These are phyloP conservation scores for Nansenia antarctica DNA, from an alignment of 2,113 vertebrate genomes.

Conservation along the genomic window DNA sequence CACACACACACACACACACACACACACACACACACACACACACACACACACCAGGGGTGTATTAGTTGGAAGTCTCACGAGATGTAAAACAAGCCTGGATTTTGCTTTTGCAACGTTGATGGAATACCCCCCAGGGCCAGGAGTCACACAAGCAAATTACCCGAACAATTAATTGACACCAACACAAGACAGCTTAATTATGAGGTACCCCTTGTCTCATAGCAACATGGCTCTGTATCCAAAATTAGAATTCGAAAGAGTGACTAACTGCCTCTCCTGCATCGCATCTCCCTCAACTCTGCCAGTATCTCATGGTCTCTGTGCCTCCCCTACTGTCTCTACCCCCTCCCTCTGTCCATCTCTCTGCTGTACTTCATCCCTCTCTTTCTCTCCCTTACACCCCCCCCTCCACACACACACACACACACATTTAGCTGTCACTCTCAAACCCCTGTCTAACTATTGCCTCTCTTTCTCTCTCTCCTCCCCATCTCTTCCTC, in stretches of 20 bases:
- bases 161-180: slow-evolving; percentile 58
- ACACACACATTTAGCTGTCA: too few relatives aligned
- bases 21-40: too few relatives aligned
- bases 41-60: too few relatives aligned
- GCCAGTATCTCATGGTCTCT: background rate
- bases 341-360: background rate
- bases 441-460: too few relatives aligned
- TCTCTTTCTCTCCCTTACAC: background rate
- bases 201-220: slow-evolving; percentile 60
- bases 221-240: slow-evolving; percentile 50
- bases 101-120: too few relatives aligned
- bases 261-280: slow-evolving; percentile 26
- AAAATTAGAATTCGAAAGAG: slow-evolving; percentile 43
- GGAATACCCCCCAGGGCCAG: too few relatives aligned
- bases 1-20: too few relatives aligned
- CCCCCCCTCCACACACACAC: too few relatives aligned
- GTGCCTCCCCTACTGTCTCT: background rate
- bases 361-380: background rate
- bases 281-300: background rate
- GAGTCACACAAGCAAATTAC: slow-evolving; percentile 53
- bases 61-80: too few relatives aligned
- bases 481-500: background rate
- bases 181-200: slow-evolving; percentile 70
- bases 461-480: background rate
- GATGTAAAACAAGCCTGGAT: too few relatives aligned